Conservation (phyloP, 35 echinoderm and acorn worm species). For the Anneissia japonica region DNA sequence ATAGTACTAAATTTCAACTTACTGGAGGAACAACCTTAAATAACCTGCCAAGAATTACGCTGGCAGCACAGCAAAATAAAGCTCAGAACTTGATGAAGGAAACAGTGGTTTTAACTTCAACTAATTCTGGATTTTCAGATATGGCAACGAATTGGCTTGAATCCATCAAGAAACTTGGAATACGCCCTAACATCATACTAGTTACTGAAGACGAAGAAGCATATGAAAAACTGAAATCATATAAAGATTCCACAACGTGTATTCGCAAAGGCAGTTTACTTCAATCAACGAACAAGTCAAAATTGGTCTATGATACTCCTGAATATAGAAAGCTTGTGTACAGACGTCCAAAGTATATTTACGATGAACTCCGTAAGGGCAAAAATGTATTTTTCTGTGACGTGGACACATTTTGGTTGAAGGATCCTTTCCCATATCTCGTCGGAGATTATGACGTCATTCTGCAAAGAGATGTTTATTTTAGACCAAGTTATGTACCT, state of each 20-base stretch:
- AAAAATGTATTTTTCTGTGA: slow-evolving; percentile 67
- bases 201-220: slow-evolving; percentile 58
- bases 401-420: slow-evolving; percentile 70
- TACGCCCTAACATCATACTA: slow-evolving; percentile 29
- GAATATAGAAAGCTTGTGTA: slow-evolving; percentile 64
- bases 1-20: too few relatives aligned
- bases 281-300: not conserved
- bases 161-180: slow-evolving; percentile 31
- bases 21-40: too few relatives aligned
- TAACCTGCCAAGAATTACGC: too few relatives aligned
- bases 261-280: slow-evolving; percentile 14
- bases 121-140: slow-evolving; percentile 63
- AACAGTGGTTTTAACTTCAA: slow-evolving; percentile 54
- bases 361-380: slow-evolving; percentile 28
- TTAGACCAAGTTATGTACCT: not conserved
- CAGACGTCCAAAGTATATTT: slow-evolving; percentile 63
- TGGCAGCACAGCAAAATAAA: not conserved
- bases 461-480: slow-evolving; percentile 49
- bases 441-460: slow-evolving; percentile 66
- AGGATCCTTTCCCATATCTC: slow-evolving; percentile 60
- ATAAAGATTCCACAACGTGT: slow-evolving; percentile 33
- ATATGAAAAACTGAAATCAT: slow-evolving; percentile 27
- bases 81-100: not conserved
- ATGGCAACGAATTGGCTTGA: slow-evolving; percentile 79
- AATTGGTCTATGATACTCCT: slow-evolving; percentile 26